Percentiles rank a stretch among this genome's conserved stretches.
phyloP scores from a whole-genome alignment of 2,113 vertebrate genomes.

The Caranx ignobilis region DNA sequence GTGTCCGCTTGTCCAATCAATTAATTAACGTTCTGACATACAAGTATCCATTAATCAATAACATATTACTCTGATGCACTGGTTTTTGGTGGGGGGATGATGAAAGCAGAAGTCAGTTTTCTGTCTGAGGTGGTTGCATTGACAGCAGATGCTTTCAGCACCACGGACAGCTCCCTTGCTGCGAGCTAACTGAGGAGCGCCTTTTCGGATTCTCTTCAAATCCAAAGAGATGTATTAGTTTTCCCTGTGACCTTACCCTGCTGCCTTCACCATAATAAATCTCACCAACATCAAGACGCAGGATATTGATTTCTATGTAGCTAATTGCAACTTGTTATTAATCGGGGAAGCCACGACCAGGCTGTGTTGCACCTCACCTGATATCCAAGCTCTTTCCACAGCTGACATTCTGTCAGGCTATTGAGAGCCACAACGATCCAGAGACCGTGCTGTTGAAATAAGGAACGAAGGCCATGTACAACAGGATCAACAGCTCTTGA shows the following conservation, averaged over 20 bases:
- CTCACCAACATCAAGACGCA: constrained; percentile 34
- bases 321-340: constrained; percentile 58
- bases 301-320: constrained; percentile 67
- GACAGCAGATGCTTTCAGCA: constrained; percentile 61
- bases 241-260: constrained; percentile 41
- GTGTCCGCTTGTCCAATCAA: neutral
- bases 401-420: neutral
- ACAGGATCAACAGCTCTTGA: neutral
- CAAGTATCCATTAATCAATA: neutral
- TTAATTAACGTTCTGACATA: neutral
- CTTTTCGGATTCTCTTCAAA: neutral
- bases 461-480: neutral
- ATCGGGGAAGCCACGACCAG: constrained; percentile 20
- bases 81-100: neutral
- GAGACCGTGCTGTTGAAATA: neutral
- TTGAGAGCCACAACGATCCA: neutral
- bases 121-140: neutral
- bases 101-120: neutral
- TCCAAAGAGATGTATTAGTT: constrained; percentile 20
- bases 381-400: neutral
- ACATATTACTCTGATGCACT: neutral
- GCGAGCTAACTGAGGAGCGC: neutral
- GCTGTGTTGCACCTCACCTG: constrained; percentile 17
- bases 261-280: constrained; percentile 67
- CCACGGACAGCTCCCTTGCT: constrained; percentile 69